Conservation (phyloP, 2,797 vertebrate genomes). For the Malacoraja senta region DNA sequence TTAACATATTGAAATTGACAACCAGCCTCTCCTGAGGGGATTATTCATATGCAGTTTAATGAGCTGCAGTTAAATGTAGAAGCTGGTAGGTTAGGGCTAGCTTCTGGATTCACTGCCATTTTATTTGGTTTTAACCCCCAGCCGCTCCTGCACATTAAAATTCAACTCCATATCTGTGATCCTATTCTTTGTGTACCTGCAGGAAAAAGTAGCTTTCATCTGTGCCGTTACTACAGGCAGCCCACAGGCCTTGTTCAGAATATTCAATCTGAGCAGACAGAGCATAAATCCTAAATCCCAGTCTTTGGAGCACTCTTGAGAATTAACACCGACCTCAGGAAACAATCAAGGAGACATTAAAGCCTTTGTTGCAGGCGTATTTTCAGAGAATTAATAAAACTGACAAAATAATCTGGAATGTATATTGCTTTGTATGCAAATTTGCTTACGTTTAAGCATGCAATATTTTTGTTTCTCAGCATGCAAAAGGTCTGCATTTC, state of each 20-base stretch:
- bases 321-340: background rate
- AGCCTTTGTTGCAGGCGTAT: background rate
- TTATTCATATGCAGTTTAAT: background rate
- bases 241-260: background rate
- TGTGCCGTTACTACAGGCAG: background rate
- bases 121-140: background rate
- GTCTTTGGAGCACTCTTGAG: background rate
- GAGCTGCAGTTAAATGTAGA: background rate
- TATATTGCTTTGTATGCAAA: background rate
- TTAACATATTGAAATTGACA: slow-evolving; percentile 8
- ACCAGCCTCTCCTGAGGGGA: background rate
- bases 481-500: background rate
- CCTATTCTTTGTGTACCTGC: background rate
- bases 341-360: slow-evolving; percentile 5
- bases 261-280: background rate
- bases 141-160: too few species aligned
- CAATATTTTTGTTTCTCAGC: background rate
- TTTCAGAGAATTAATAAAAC: background rate
- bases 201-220: background rate
- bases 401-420: background rate
- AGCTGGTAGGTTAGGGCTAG: too few species aligned
- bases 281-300: background rate
- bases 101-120: background rate
- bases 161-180: background rate
- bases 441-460: background rate